Percentiles rank a stretch among this genome's conserved stretches.
Conservation (phyloP, 2,113 vertebrate genomes). For the Hippoglossus stenolepis region DNA sequence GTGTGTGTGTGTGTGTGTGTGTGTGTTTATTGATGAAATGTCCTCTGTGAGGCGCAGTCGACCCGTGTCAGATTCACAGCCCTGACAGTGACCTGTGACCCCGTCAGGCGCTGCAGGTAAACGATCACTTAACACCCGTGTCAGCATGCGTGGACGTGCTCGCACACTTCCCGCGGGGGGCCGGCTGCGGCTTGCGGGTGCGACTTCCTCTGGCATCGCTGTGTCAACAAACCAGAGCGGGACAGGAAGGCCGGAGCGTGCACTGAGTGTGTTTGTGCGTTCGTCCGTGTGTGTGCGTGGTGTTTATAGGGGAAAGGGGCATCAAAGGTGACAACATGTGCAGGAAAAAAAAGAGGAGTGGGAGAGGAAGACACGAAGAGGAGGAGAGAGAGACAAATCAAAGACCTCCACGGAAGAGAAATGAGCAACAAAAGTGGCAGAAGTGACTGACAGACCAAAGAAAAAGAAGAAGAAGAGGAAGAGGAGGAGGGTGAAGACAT, state of each 20-base stretch:
- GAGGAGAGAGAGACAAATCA: background rate
- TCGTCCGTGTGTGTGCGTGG: background rate
- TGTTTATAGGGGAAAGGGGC: slow-evolving; percentile 28
- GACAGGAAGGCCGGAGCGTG: slow-evolving; percentile 63
- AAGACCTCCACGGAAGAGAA: background rate
- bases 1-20: slow-evolving; percentile 47
- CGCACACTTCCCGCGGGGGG: slow-evolving; percentile 46
- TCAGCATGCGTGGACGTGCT: slow-evolving; percentile 14
- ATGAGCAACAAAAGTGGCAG: background rate
- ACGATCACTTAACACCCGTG: slow-evolving; percentile 35
- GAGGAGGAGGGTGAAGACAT: background rate
- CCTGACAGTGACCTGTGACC: slow-evolving; percentile 38
- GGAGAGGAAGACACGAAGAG: background rate
- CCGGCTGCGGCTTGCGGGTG: slow-evolving; percentile 19
- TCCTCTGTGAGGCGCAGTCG: background rate
- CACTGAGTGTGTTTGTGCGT: slow-evolving; percentile 16
- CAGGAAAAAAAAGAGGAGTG: slow-evolving; percentile 9
- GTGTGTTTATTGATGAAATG: slow-evolving; percentile 54
- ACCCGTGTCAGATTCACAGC: slow-evolving; percentile 3
- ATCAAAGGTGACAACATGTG: slow-evolving; percentile 35
- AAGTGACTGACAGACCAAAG: slow-evolving; percentile 13
- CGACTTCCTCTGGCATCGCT: slow-evolving; percentile 65
- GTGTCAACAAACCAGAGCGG: slow-evolving; percentile 71
- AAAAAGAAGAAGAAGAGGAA: background rate
- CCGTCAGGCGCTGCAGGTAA: slow-evolving; percentile 43